phyloP scores from a whole-genome alignment of 2,888 invertebrate genomes.

The Beris chalybata region DNA sequence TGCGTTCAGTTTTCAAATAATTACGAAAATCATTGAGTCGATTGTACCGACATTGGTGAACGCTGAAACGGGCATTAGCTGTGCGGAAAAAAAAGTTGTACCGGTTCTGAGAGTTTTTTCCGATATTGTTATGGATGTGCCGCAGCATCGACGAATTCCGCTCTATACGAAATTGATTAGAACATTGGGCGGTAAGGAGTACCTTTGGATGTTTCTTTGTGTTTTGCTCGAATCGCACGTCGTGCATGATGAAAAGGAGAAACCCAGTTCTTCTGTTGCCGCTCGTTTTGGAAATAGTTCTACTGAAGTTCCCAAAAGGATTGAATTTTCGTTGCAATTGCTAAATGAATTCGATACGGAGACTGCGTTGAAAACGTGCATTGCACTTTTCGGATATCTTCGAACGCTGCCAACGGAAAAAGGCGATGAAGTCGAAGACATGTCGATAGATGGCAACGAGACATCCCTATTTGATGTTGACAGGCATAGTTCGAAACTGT shows the following conservation, averaged over 20 bases:
- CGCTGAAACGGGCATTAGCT: constrained; percentile 48
- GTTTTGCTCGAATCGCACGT: constrained; percentile 74
- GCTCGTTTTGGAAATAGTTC: constrained; percentile 52
- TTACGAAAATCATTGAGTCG: constrained; percentile 84
- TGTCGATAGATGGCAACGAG: constrained; percentile 47
- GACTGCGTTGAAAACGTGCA: constrained; percentile 65
- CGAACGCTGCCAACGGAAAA: constrained; percentile 68
- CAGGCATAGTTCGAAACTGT: constrained; percentile 69
- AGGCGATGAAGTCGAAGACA: constrained; percentile 56
- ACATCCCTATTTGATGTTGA: constrained; percentile 63
- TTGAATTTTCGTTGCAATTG: constrained; percentile 71
- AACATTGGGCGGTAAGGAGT: constrained; percentile 66
- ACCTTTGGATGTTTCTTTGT: constrained; percentile 72
- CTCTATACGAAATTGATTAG: constrained; percentile 79
- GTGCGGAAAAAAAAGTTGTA: constrained; percentile 57
- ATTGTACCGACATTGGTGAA: constrained; percentile 82
- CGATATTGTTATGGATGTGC: constrained; percentile 87
- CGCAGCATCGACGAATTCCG: constrained; percentile 84
- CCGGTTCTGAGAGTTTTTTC: constrained; percentile 86
- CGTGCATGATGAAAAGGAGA: constrained; percentile 59
- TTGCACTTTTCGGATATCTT: constrained; percentile 68
- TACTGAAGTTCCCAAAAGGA: constrained; percentile 60
- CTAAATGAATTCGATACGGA: constrained; percentile 68
- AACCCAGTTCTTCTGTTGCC: constrained; percentile 44
- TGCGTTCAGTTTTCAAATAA: constrained; percentile 92